Conservation (phyloP, 2,113 vertebrate genomes). For the Motacilla tschutschensis region DNA sequence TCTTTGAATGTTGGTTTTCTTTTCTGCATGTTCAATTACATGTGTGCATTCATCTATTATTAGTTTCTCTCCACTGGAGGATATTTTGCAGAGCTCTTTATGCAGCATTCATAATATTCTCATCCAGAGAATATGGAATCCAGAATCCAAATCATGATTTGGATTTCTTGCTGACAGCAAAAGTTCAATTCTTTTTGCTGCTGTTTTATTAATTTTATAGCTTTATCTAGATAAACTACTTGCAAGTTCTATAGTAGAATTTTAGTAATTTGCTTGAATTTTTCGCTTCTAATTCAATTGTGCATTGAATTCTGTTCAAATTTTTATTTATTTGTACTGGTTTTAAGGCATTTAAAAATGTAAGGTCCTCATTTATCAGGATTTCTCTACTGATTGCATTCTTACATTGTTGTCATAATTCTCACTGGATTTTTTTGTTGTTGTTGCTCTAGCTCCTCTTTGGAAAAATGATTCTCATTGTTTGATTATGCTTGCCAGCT, state of each 20-base stretch:
- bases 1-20: constrained; percentile 20
- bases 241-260: background rate
- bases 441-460: background rate
- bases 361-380: constrained; percentile 1
- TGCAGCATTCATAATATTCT: background rate
- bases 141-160: no score
- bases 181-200: constrained; percentile 7
- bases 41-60: constrained; percentile 42
- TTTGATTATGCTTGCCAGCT: constrained; percentile 26
- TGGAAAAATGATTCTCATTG: background rate
- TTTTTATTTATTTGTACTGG: background rate
- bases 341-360: constrained; percentile 9
- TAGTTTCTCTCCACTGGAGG: constrained; percentile 49
- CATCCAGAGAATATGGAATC: no score
- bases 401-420: constrained; percentile 16
- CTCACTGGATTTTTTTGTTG: background rate
- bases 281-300: constrained; percentile 1
- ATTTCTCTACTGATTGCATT: constrained; percentile 25
- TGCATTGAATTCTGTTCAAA: constrained; percentile 5
- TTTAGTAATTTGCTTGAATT: constrained; percentile 4
- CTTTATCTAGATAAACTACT: background rate
- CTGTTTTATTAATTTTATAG: background rate
- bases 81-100: constrained; percentile 31
- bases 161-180: constrained; percentile 39
- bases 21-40: constrained; percentile 39